Evolutionary conservation across 2,888 invertebrate genomes (phyloP).

Genomic region (Drepanosiphum platanoidis): DNA sequence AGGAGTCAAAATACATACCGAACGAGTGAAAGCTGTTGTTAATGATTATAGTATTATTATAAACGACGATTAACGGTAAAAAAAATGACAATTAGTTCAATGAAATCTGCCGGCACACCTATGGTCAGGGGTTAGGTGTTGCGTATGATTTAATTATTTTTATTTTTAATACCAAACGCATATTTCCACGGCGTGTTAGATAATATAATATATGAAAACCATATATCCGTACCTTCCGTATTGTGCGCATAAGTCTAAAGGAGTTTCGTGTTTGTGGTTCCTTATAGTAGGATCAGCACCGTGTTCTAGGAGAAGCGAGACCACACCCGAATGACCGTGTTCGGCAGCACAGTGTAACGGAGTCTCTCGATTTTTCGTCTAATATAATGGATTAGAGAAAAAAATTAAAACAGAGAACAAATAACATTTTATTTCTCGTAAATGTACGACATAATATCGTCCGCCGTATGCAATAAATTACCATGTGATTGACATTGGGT

Average conservation of each 20-base stretch:
- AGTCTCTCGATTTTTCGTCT: slow-evolving; percentile 91
- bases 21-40: too few species aligned
- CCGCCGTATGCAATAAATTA: slow-evolving; percentile 67
- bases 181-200: background rate
- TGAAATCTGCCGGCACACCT: background rate
- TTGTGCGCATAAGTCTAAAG: slow-evolving; percentile 93
- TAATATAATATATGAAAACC: background rate
- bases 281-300: slow-evolving; percentile 89
- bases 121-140: too few species aligned
- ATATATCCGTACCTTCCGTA: slow-evolving; percentile 75
- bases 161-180: background rate
- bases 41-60: background rate
- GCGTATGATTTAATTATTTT: background rate
- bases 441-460: background rate
- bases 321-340: slow-evolving; percentile 88
- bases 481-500: slow-evolving; percentile 86
- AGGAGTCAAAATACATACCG: background rate
- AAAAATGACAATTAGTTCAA: background rate
- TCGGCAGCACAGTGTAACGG: slow-evolving; percentile 93
- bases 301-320: slow-evolving; percentile 82
- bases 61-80: background rate
- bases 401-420: background rate
- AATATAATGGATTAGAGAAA: background rate
- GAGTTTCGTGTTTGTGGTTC: slow-evolving; percentile 88
- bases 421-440: slow-evolving; percentile 2